Conservation (phyloP, 2,797 vertebrate species). For the Mionectes olivaceus region DNA sequence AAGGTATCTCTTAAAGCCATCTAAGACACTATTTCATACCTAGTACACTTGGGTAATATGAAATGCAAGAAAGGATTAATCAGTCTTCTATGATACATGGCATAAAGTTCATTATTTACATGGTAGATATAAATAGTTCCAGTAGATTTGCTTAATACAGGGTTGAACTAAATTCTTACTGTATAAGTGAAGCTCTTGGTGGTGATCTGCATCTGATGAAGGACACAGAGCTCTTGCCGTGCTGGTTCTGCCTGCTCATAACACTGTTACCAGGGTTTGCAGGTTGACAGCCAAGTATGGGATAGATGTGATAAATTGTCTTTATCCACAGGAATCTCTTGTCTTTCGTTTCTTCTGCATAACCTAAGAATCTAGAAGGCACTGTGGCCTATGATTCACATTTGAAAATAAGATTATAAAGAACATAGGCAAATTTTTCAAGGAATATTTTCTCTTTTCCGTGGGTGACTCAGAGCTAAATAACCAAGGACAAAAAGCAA, state of each 20-base stretch:
- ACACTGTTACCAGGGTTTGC: background rate
- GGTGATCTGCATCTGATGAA: background rate
- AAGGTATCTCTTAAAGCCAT: background rate
- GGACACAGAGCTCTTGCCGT: background rate
- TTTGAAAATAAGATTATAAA: background rate
- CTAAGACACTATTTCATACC: background rate
- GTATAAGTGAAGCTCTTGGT: background rate
- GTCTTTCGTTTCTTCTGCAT: background rate
- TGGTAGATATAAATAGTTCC: background rate
- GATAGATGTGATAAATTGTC: background rate
- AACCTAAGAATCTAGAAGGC: background rate
- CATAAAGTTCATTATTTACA: conserved; percentile 2
- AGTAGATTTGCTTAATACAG: background rate
- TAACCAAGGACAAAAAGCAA: background rate
- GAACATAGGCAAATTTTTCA: background rate
- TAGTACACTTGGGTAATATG: background rate
- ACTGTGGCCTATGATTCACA: background rate
- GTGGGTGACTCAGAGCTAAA: background rate
- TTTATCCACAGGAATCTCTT: background rate
- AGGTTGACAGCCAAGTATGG: accelerated
- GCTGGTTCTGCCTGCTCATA: background rate
- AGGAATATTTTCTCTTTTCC: background rate
- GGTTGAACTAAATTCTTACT: background rate
- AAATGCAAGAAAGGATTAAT: background rate
- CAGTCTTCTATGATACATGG: background rate